Evolutionary conservation across 2,888 invertebrate species (phyloP).

Genomic region (Gerris lacustris): DNA sequence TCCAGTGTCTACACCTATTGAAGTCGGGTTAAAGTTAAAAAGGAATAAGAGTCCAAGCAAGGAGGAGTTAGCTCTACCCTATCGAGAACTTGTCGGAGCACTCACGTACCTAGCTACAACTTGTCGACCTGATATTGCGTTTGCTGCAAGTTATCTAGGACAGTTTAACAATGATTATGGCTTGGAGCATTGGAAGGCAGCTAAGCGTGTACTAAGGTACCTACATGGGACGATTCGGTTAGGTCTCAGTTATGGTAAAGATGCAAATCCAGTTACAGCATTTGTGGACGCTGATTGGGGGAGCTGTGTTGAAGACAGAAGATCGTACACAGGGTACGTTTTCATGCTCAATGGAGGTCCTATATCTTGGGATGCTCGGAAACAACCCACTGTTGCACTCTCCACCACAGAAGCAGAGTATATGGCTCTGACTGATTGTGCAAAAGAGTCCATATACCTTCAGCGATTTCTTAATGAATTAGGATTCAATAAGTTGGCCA

Average conservation of each 20-base stretch:
- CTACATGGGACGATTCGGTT: not conserved
- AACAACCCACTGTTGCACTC: conserved; percentile 18
- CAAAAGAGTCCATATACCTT: not conserved
- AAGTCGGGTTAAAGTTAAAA: no score
- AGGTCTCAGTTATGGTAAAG: not conserved
- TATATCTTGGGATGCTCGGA: conserved; percentile 19
- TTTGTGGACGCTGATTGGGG: conserved; percentile 22
- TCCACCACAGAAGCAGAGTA: conserved; percentile 11
- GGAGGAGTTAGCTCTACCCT: no score
- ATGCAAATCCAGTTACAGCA: not conserved
- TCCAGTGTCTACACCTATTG: no score
- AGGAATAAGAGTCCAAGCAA: no score
- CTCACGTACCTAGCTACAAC: not conserved
- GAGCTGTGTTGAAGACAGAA: conserved; percentile 16
- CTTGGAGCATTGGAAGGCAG: not conserved
- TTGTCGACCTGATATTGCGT: not conserved
- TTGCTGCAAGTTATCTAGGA: not conserved
- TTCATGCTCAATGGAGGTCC: conserved; percentile 14
- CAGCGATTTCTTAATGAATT: not conserved
- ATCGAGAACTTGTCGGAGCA: not conserved
- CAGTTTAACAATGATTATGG: not conserved
- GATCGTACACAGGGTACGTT: conserved; percentile 23
- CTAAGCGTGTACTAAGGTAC: not conserved
- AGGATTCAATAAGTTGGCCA: not conserved
- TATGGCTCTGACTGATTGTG: not conserved